These are phyloP conservation scores for Oreochromis niloticus DNA, from an alignment of 2,113 vertebrate species.

Conservation along the genomic window DNA sequence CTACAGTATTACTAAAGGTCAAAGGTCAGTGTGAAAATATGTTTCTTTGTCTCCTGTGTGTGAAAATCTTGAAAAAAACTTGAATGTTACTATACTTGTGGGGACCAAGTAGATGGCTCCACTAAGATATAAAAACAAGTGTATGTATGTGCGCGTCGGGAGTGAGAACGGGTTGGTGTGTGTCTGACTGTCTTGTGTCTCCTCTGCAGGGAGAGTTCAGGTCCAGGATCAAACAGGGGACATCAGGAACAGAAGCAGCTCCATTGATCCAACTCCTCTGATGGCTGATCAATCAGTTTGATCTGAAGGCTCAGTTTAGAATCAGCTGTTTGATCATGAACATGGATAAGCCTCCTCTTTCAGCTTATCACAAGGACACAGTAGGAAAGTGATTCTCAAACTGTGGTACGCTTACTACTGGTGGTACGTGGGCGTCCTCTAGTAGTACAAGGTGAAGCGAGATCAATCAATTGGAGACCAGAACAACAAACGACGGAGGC, in stretches of 20 bases:
- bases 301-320: not conserved
- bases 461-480: too few relatives aligned
- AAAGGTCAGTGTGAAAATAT: not conserved
- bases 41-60: too few relatives aligned
- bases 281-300: not conserved
- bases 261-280: not conserved
- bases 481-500: too few relatives aligned
- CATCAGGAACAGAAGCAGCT: not conserved
- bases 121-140: not conserved
- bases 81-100: not conserved
- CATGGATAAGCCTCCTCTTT: not conserved
- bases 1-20: not conserved
- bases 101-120: not conserved
- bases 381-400: not conserved
- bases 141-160: not conserved
- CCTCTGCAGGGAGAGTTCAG: not conserved
- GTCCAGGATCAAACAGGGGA: not conserved
- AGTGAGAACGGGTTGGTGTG: too few relatives aligned
- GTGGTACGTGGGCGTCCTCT: accelerated
- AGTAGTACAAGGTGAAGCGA: too few relatives aligned
- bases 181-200: accelerated
- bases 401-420: not conserved
- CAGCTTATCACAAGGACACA: not conserved
- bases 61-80: too few relatives aligned
- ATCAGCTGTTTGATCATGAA: not conserved